Evolutionary conservation across 64 coral and sea anemone species (phyloP).

Genomic region (Catalaphyllia jardinei): DNA sequence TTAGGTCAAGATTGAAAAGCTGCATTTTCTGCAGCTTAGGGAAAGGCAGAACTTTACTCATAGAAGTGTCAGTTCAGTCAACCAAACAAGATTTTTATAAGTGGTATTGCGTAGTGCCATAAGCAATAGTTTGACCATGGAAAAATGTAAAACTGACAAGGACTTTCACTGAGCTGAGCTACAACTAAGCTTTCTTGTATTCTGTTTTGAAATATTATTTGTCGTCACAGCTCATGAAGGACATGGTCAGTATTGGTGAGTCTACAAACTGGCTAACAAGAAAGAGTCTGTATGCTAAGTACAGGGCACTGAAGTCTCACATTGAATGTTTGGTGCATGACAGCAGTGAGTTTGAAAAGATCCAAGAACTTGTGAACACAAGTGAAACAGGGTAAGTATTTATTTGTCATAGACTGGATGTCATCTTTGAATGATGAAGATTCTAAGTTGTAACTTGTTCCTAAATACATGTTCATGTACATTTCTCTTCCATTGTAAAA

Average conservation of each 20-base stretch:
- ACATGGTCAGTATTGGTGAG: conserved; percentile 90
- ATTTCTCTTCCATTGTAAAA: too few relatives aligned
- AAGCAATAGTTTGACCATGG: too few relatives aligned
- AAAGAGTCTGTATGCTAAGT: conserved; percentile 71
- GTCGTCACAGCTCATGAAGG: conserved; percentile 85
- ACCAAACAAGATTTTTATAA: too few relatives aligned
- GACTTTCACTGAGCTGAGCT: not conserved
- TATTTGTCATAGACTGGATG: not conserved
- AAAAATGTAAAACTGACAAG: not conserved
- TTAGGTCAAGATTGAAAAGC: too few relatives aligned
- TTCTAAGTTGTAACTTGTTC: too few relatives aligned
- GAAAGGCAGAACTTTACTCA: too few relatives aligned
- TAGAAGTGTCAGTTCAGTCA: too few relatives aligned
- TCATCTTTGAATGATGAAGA: too few relatives aligned
- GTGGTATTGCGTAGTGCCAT: too few relatives aligned
- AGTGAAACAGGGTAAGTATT: conserved; percentile 57
- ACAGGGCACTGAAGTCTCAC: conserved; percentile 77
- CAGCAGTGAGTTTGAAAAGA: conserved; percentile 43
- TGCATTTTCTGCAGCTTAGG: too few relatives aligned
- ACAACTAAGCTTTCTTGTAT: not conserved
- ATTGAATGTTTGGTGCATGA: conserved; percentile 57
- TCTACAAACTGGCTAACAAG: conserved; percentile 75
- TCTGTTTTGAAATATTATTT: not conserved
- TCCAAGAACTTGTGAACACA: conserved; percentile 58
- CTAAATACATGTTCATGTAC: too few relatives aligned